These are phyloP conservation scores for Pteruthius melanotis DNA, from an alignment of 2,113 vertebrate species.

Conservation along the genomic window DNA sequence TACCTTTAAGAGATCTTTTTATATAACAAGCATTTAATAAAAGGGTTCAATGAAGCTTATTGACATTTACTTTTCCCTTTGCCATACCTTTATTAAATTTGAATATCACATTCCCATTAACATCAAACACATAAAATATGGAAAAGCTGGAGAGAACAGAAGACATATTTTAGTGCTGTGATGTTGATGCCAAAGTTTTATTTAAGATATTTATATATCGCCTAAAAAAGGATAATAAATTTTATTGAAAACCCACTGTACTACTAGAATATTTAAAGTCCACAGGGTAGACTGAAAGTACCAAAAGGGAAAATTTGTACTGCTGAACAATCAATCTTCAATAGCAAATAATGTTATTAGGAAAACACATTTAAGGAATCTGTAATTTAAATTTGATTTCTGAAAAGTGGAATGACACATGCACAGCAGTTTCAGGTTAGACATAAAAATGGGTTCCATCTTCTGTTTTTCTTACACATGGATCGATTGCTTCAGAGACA, in stretches of 20 bases:
- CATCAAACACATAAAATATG: slow-evolving; percentile 76
- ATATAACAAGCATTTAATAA: slow-evolving; percentile 65
- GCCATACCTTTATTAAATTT: slow-evolving; percentile 65
- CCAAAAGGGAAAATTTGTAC: slow-evolving; percentile 52
- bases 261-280: slow-evolving; percentile 64
- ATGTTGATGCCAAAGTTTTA: slow-evolving; percentile 72
- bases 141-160: slow-evolving; percentile 71
- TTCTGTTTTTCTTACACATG: neutral
- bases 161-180: slow-evolving; percentile 73
- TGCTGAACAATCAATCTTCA: slow-evolving; percentile 69
- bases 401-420: slow-evolving; percentile 1
- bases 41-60: slow-evolving; percentile 65
- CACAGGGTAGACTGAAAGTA: slow-evolving; percentile 61
- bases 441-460: neutral
- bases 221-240: slow-evolving; percentile 77
- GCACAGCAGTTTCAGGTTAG: neutral
- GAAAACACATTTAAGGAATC: slow-evolving; percentile 62
- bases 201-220: slow-evolving; percentile 76
- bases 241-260: slow-evolving; percentile 69
- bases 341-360: slow-evolving; percentile 56
- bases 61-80: slow-evolving; percentile 71
- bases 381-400: slow-evolving; percentile 60
- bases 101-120: slow-evolving; percentile 72
- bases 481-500: neutral
- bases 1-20: slow-evolving; percentile 59